Evolutionary conservation across 2,113 vertebrate species (phyloP).

Genomic region (Brachyistius frenatus): DNA sequence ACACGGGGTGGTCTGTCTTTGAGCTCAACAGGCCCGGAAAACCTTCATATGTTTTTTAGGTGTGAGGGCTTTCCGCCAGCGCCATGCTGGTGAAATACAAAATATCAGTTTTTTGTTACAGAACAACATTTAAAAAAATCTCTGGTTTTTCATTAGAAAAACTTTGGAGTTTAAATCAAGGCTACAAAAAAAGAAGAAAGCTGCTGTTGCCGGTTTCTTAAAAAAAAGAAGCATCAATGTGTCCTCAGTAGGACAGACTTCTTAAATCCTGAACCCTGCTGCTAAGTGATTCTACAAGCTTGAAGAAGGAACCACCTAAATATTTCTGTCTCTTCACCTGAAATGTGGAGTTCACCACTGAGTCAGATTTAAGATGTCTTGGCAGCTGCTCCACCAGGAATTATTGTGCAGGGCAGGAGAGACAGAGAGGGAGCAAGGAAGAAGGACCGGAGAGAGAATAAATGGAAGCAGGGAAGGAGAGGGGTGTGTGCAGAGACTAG

Average conservation of each 20-base stretch:
- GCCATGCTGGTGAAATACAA: no score
- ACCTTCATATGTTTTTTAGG: no score
- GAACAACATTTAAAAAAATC: no score
- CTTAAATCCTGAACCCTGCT: slow-evolving; percentile 20
- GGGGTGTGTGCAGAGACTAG: slow-evolving; percentile 14
- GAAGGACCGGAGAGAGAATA: slow-evolving; percentile 10
- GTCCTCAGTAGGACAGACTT: slow-evolving; percentile 16
- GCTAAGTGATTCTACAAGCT: slow-evolving; percentile 32
- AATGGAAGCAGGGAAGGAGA: slow-evolving; percentile 26
- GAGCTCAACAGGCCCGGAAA: no score
- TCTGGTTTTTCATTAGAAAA: no score
- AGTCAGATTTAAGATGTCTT: slow-evolving; percentile 54
- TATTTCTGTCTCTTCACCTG: slow-evolving; percentile 37
- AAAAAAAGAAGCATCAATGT: neutral
- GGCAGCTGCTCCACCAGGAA: slow-evolving; percentile 44
- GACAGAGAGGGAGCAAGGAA: slow-evolving; percentile 1
- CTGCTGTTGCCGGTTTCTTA: slow-evolving; percentile 1
- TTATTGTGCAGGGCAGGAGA: slow-evolving; percentile 36
- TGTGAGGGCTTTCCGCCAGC: no score
- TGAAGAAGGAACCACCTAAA: slow-evolving; percentile 19
- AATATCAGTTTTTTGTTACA: no score
- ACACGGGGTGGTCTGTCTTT: no score
- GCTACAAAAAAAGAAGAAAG: neutral
- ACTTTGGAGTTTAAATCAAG: neutral
- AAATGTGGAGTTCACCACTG: slow-evolving; percentile 39